phyloP scores from a whole-genome alignment of 1,140 invertebrate species.

The Brachionus calyciflorus region DNA sequence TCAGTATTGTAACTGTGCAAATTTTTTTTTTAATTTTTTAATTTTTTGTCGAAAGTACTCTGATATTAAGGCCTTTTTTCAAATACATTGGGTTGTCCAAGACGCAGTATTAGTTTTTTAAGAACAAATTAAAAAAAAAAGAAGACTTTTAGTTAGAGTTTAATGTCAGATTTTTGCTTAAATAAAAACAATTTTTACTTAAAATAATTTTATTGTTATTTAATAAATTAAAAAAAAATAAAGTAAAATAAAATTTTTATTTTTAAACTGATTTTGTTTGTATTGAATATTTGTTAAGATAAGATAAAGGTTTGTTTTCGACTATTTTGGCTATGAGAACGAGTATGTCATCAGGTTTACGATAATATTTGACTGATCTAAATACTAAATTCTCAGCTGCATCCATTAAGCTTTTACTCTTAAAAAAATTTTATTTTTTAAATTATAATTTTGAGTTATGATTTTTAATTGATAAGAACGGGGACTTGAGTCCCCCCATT shows the following conservation, averaged over 20 bases:
- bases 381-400: constrained; percentile 24
- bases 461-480: too few species aligned
- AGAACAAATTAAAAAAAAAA: too few species aligned
- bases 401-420: constrained; percentile 25
- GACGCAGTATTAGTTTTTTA: too few species aligned
- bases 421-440: not conserved
- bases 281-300: constrained; percentile 2
- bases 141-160: not conserved
- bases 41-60: too few species aligned
- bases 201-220: not conserved
- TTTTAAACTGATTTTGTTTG: not conserved
- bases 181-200: not conserved
- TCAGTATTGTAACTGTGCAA: too few species aligned
- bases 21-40: too few species aligned
- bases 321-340: constrained; percentile 70
- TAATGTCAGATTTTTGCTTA: not conserved
- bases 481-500: too few species aligned
- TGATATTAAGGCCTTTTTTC: too few species aligned
- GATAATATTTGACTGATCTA: constrained; percentile 60
- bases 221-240: not conserved
- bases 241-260: constrained; percentile 13
- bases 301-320: constrained; percentile 21
- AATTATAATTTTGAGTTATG: too few species aligned
- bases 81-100: too few species aligned
- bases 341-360: constrained; percentile 95